Percentiles rank a stretch among this genome's conserved stretches.
Conservation (phyloP, 2,113 vertebrate species). For the Cheirogaleus medius region DNA sequence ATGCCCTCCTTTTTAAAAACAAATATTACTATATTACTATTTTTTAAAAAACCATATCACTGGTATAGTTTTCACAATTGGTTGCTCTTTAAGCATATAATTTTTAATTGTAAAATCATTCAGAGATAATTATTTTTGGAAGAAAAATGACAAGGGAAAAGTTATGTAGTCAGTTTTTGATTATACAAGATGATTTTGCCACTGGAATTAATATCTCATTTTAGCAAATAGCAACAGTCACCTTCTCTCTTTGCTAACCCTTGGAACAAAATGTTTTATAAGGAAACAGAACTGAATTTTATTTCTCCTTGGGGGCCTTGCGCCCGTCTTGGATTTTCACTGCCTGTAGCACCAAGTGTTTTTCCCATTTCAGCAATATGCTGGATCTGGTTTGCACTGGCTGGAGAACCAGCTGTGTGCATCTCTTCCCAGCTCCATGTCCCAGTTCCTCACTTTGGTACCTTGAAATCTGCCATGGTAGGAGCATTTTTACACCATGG, state of each 20-base stretch:
- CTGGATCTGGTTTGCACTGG: background rate
- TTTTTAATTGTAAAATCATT: conserved; percentile 63
- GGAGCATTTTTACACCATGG: background rate
- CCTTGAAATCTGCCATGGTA: background rate
- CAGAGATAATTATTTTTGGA: conserved; percentile 57
- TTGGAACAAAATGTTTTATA: conserved; percentile 67
- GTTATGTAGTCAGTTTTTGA: conserved; percentile 45
- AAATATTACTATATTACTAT: conserved; percentile 38
- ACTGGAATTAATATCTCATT: conserved; percentile 58
- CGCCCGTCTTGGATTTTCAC: conserved; percentile 29
- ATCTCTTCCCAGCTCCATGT: background rate
- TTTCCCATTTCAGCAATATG: background rate
- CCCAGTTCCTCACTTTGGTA: background rate
- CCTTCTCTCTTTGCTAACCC: conserved; percentile 47
- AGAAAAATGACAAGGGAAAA: conserved; percentile 50
- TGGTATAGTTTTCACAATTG: conserved; percentile 43
- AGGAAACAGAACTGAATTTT: conserved; percentile 42
- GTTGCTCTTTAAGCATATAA: conserved; percentile 36
- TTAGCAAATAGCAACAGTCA: conserved; percentile 51
- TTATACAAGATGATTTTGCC: conserved; percentile 65
- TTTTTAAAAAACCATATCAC: background rate
- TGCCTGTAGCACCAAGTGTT: background rate
- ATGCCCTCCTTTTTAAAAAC: conserved; percentile 54
- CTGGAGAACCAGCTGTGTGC: background rate
- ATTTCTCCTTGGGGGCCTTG: background rate